Evolutionary conservation across 1,140 invertebrate species (phyloP).

Genomic region (Portunus trituberculatus): DNA sequence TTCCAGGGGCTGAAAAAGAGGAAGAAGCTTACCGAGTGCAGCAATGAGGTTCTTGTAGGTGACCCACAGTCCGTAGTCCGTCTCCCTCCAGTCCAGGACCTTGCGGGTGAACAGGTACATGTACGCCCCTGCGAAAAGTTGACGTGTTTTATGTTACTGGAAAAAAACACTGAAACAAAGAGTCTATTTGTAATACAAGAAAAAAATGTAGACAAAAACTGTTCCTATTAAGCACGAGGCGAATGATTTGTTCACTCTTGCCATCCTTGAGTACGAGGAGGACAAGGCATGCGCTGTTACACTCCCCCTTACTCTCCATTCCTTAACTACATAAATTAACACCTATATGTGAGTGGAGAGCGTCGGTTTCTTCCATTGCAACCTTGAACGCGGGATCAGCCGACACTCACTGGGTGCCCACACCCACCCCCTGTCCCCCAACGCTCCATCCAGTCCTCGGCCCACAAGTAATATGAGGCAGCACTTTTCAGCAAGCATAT

Average conservation of each 20-base stretch:
- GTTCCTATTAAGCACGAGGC: background rate
- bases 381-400: background rate
- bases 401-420: too few relatives aligned
- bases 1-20: background rate
- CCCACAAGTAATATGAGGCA: background rate
- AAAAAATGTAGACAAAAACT: background rate
- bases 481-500: background rate
- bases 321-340: background rate
- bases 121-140: constrained; percentile 48
- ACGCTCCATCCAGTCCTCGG: background rate
- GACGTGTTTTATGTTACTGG: background rate
- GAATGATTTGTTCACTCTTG: background rate
- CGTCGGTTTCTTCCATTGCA: background rate
- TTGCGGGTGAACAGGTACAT: constrained; percentile 66
- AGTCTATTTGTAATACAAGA: background rate
- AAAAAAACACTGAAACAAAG: background rate
- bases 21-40: constrained; percentile 28
- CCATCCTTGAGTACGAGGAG: background rate
- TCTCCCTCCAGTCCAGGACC: constrained; percentile 56
- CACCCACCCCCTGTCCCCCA: background rate
- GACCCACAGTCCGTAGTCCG: constrained; percentile 55
- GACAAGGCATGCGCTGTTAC: background rate
- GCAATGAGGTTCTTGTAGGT: constrained; percentile 68
- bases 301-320: background rate
- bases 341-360: background rate